A percentile compares a stretch with the other conserved stretches of the same genome.
phyloP scores from a whole-genome alignment of 2,797 vertebrate species.

The Catharus ustulatus region DNA sequence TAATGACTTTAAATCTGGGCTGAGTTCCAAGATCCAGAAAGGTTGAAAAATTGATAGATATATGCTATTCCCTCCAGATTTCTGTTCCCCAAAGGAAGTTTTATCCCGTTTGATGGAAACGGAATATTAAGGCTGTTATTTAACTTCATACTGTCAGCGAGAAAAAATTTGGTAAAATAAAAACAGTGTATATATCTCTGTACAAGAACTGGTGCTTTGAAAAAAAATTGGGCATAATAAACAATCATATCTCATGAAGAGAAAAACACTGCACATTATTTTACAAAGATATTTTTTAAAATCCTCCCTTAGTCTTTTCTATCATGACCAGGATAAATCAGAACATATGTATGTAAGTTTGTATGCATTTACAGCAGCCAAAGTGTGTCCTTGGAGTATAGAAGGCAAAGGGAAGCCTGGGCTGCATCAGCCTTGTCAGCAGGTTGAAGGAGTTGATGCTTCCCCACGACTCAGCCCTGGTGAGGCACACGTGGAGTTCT shows the following conservation, averaged over 20 bases:
- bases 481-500: background rate
- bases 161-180: background rate
- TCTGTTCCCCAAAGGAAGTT: background rate
- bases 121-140: background rate
- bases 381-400: background rate
- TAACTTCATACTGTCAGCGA: background rate
- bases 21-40: background rate
- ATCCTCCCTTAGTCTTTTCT: background rate
- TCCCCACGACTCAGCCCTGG: background rate
- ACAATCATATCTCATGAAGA: background rate
- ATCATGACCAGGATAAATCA: background rate
- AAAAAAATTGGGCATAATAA: background rate
- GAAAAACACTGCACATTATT: background rate
- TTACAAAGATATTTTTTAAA: accelerated
- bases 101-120: background rate
- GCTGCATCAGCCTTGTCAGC: background rate
- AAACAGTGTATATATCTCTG: background rate
- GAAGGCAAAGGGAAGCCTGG: background rate
- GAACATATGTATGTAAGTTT: background rate
- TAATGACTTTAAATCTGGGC: constrained; percentile 4
- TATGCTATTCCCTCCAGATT: background rate
- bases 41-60: background rate
- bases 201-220: background rate
- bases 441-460: background rate
- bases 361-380: background rate